Conservation (phyloP, 2,113 vertebrate species). For the Excalfactoria chinensis region DNA sequence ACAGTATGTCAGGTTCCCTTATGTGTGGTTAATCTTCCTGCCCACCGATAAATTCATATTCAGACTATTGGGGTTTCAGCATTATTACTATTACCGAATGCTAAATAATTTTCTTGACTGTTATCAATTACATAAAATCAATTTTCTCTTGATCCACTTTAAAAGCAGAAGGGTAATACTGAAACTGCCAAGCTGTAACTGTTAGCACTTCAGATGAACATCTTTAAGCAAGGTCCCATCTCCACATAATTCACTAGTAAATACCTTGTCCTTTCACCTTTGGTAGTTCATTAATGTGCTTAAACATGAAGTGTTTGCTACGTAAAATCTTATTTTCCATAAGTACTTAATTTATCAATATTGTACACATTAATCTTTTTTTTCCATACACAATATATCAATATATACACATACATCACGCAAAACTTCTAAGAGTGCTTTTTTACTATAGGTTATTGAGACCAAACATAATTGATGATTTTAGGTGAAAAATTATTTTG, state of each 20-base stretch:
- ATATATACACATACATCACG: neutral
- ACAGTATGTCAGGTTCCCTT: constrained; percentile 5
- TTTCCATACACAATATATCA: neutral
- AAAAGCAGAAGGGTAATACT: neutral
- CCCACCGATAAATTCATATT: neutral
- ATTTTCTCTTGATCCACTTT: neutral
- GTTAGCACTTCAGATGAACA: neutral
- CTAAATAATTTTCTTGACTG: neutral
- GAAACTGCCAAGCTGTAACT: neutral
- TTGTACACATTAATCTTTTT: neutral
- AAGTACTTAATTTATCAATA: neutral
- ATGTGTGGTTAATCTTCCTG: constrained; percentile 3
- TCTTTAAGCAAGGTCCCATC: neutral
- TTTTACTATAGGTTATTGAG: neutral
- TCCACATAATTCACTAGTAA: neutral
- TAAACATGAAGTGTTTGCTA: neutral
- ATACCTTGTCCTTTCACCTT: neutral
- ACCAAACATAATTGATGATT: neutral
- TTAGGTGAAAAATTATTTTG: neutral
- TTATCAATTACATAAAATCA: neutral
- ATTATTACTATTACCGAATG: neutral
- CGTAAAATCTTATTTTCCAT: neutral
- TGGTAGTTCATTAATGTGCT: neutral
- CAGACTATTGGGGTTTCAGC: neutral
- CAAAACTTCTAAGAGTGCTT: neutral